Conservation (phyloP, 2,797 vertebrate genomes). For the Sebastes alutus region DNA sequence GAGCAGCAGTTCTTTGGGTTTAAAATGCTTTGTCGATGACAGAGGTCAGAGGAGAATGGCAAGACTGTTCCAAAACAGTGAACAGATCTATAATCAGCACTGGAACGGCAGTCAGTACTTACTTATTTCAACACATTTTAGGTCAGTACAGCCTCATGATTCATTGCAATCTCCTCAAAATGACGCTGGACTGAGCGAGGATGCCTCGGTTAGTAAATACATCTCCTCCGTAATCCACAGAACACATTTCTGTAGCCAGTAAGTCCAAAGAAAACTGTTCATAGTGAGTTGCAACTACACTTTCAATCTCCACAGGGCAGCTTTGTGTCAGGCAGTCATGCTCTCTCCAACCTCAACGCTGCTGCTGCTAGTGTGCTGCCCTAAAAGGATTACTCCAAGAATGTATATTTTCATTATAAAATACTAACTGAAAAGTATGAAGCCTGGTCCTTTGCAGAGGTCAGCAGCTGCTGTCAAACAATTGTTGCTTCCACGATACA, state of each 20-base stretch:
- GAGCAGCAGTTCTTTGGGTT: no score
- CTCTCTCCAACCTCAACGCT: not conserved
- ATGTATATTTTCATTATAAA: not conserved
- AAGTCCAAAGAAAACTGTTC: not conserved
- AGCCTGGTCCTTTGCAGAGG: not conserved
- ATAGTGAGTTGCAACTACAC: not conserved
- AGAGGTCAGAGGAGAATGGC: no score
- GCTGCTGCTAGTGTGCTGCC: not conserved
- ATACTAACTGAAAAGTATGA: not conserved
- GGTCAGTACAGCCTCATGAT: not conserved
- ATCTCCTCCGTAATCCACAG: not conserved
- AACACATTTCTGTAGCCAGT: not conserved
- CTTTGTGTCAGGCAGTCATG: not conserved
- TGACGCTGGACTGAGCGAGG: not conserved
- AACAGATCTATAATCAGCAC: not conserved
- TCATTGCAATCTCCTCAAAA: not conserved
- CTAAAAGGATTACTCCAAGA: not conserved
- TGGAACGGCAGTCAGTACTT: not conserved
- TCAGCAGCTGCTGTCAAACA: not conserved
- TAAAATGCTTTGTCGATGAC: no score
- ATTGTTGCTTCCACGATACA: not conserved
- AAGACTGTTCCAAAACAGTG: not conserved
- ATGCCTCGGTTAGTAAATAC: not conserved
- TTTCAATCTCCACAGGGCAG: not conserved
- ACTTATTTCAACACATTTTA: not conserved